Conservation (phyloP, 1,140 invertebrate genomes). For the Platorchestia sp. region DNA sequence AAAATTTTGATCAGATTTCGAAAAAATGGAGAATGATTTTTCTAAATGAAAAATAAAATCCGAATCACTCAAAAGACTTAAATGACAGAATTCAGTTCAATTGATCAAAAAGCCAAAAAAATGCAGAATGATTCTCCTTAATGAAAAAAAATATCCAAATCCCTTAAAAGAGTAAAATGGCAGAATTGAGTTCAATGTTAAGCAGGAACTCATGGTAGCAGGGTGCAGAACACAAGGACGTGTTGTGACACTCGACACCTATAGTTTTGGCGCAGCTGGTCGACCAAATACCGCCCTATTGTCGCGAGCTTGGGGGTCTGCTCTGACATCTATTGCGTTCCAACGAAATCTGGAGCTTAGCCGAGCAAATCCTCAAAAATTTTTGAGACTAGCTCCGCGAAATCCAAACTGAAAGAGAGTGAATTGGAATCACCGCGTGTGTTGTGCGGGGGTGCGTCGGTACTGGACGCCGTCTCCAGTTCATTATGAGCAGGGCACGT, state of each 20-base stretch:
- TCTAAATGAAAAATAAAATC: no score
- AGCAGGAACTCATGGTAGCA: background rate
- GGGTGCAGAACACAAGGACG: background rate
- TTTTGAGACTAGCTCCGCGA: background rate
- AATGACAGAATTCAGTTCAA: no score
- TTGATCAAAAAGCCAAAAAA: no score
- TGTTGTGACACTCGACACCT: background rate
- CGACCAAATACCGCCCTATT: background rate
- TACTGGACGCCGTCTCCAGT: background rate
- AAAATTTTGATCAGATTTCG: no score
- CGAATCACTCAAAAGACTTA: no score
- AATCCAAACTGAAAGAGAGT: background rate
- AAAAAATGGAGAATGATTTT: no score
- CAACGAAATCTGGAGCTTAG: background rate
- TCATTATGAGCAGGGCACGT: background rate
- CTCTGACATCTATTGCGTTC: background rate
- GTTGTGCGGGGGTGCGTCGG: background rate
- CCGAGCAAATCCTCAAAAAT: background rate
- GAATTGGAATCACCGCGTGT: background rate
- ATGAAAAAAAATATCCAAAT: background rate
- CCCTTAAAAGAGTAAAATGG: background rate
- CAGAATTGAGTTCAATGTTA: background rate
- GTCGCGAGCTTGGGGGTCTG: background rate
- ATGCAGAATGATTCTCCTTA: no score
- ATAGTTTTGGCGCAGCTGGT: background rate